phyloP scores from a whole-genome alignment of 2,888 invertebrate species.

The Volucella zonaria region DNA sequence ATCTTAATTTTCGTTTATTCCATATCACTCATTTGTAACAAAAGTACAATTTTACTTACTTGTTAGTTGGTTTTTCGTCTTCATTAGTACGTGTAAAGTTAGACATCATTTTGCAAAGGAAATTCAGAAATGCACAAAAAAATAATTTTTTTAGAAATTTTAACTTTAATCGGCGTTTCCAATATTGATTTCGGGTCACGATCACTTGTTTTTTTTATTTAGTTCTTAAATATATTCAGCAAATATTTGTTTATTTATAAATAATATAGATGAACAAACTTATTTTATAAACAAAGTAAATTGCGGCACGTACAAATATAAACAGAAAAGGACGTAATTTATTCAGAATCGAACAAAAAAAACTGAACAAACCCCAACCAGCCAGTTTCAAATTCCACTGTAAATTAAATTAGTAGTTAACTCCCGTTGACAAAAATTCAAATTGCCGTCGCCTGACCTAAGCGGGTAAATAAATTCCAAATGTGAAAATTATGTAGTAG shows the following conservation, averaged over 20 bases:
- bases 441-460: constrained; percentile 20
- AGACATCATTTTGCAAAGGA: constrained; percentile 77
- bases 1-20: too few relatives aligned
- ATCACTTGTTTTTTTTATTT: too few relatives aligned
- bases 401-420: constrained; percentile 63
- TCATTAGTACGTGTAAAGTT: constrained; percentile 80
- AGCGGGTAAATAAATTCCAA: constrained; percentile 43
- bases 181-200: too few relatives aligned
- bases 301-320: constrained; percentile 5
- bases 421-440: constrained; percentile 65
- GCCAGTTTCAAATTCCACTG: constrained; percentile 48
- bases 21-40: neutral
- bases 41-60: constrained; percentile 82
- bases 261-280: too few relatives aligned
- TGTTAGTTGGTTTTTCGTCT: constrained; percentile 86
- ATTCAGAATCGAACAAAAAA: constrained; percentile 55
- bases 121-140: constrained; percentile 1
- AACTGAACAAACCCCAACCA: constrained; percentile 55
- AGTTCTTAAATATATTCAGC: too few relatives aligned
- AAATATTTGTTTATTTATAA: too few relatives aligned
- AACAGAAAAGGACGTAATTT: constrained; percentile 16
- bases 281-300: neutral
- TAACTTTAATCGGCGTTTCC: too few relatives aligned
- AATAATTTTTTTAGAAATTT: neutral
- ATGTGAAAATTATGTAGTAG: constrained; percentile 32